Evolutionary conservation across 1,140 invertebrate species (phyloP), one percentile per base, ranked within the genome.

Genomic region (Zelostemma sp.): DNA sequence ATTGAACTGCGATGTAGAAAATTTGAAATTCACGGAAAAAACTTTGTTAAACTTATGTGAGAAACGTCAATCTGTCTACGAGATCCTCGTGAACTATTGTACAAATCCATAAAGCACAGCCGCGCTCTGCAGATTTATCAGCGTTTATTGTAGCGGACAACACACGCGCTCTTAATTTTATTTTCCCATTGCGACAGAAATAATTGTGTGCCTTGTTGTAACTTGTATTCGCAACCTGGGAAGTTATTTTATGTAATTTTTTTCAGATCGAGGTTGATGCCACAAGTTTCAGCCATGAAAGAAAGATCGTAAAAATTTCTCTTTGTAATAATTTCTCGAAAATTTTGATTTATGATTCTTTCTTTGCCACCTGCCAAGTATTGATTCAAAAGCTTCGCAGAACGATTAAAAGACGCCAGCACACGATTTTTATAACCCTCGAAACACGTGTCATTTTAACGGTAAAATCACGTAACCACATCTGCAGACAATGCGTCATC

Each of bases 141-240:
- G 62, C 62, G 59, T 61, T 69, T 51, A 53, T 69, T 69, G 60
- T 60, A 60, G 49, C 59, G 17, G 57, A 28, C 57, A 21, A 40
- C 47, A 46, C 40, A 33, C 16, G 15, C 6, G n/a, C 54, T 65
- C 57, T 70, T 62, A 70, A 70, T 70, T 70, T 65, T 65, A 70
- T 70, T 70, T 70, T 65, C 62, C 6, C 62, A 54, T 70, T 70
- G 68, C 68, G 62, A 70, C 68, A 70, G 68, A 70, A 70, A 70
- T 70, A 70, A 70, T 70, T 70, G 67, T 43, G 41, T 40, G 54
- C 46, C 4, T 41, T 1, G 12, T 28, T 57, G 51, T 45, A 60
- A 64, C 12, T 57, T 54, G 61, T 49, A 28, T 48, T 50, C 31
- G 35, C 46, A 11, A 56, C 50, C 49, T 62, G 65, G 54, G 49